Evolutionary conservation across 2,888 invertebrate species (phyloP), one percentile per base, ranked within the genome.

Genomic region (Beris morrisii): DNA sequence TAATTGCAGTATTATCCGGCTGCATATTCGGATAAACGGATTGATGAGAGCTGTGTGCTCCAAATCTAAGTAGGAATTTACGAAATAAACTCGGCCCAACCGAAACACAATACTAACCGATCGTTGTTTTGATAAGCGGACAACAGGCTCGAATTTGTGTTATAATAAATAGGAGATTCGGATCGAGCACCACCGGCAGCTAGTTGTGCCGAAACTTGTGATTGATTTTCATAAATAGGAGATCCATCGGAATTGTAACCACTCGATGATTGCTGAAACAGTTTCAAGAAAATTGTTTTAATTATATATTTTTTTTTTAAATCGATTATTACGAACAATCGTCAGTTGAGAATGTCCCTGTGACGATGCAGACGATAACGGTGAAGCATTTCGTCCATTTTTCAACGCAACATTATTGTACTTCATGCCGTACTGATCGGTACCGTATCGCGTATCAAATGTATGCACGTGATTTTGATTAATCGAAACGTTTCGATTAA

Each of bases 191-290:
- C 12, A 50, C 68, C 46, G 52, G 69, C 59, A 68, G 55, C 56
- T 13, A 56, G 31, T 44, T 54, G 54, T 9, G 65, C 57, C 4
- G 78, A 77, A 11, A 78, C 76, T 12, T 79, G 77, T 67, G 76
- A 76, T 4, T 80, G 83, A 73, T 84, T 84, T 72, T 85, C 84
- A 73, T 85, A 85, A 43, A 85, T 85, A 1, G 85, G 85, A 56
- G 84, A 85, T 56, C 81, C 80, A 30, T 83, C 82, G 12, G 80
- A 67, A 66, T 77, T 69, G 53, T 73, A 73, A 3, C 59, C 63
- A 54, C 66, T 70, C 11, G 64, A 65, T 15, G 67, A 63, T 22
- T 57, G 50, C 65, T 65, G 57, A 43, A 32, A 38, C 44, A 50
- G 5, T 64, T n/a, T 13, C 13, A 50, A 22, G 28, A 9, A 53